Evolutionary conservation across 2,888 invertebrate genomes (phyloP), one percentile per base, ranked within the genome.

Genomic region (Meiosimyza decipiens): DNA sequence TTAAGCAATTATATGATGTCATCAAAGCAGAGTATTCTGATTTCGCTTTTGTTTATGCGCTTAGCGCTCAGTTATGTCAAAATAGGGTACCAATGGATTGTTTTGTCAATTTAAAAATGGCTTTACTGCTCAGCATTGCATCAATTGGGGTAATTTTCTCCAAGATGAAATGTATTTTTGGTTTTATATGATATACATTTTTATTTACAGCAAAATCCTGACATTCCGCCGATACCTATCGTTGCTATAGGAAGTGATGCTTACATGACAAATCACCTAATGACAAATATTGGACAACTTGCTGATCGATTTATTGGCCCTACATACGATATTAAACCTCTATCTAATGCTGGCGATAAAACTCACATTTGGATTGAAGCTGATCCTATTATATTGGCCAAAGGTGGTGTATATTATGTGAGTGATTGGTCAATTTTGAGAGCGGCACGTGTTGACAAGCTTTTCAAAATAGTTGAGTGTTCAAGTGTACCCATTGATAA

Each of bases 41-140:
- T 72, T 88, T 87, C 79, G 80, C 87, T 0, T 87, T 88, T 71
- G 82, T 87, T 3, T 85, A 86, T 71, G 82, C 86, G 0, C 73
- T 89, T 52, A 85, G 87, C 18, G 84, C 87, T 1, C 87, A 87
- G 74, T 79, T 88, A 49, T 83, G 85, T 54, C 82, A 84, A 69
- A 81, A 85, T 5, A 77, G 82, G 6, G 83, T 85, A 52, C 88
- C 89, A 5, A 85, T 85, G 80, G 84, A 86, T 64, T 85, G 86
- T 51, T 88, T 85, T 78, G 84, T 87, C 0, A 85, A 86, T 73
- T 78, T 88, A 0, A 89, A 89, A 79, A 83, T 88, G 77, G 84
- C 84, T 9, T 77, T 88, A 13, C 78, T 89, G 18, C 80, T 86
- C 6, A 88, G 88, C 73, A 80, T 88, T 28, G 86, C 83, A 13